These are phyloP conservation scores for Sitta carolinensis DNA, from an alignment of 2,797 vertebrate genomes.

Conservation along the genomic window DNA sequence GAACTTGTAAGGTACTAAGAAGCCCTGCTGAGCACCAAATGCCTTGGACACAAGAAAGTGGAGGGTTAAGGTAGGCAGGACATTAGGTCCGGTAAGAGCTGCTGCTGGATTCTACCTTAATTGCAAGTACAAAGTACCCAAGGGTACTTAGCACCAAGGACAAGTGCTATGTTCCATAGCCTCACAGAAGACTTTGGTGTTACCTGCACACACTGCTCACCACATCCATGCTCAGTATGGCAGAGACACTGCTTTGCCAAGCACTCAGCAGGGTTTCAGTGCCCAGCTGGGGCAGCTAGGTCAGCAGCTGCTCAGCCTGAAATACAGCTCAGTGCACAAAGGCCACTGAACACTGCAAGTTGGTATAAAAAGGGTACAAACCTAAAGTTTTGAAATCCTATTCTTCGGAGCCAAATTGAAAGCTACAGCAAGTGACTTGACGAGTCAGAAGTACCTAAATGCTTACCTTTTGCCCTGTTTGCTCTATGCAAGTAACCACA, in stretches of 20 bases:
- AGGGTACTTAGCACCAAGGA: not conserved
- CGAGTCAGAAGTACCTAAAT: not conserved
- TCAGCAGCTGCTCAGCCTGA: not conserved
- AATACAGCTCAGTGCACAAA: not conserved
- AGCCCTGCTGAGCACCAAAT: not conserved
- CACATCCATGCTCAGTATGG: accelerated
- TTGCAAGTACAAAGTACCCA: not conserved
- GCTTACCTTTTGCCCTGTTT: not conserved
- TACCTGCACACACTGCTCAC: not conserved
- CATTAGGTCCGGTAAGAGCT: accelerated
- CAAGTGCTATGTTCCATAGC: not conserved
- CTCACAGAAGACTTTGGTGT: not conserved
- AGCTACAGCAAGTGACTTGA: not conserved
- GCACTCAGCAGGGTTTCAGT: not conserved
- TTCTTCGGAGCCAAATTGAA: not conserved
- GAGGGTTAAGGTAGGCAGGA: not conserved
- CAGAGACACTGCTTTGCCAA: accelerated
- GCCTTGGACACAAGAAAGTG: not conserved
- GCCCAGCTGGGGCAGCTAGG: not conserved
- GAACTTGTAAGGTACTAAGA: not conserved
- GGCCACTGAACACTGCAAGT: not conserved
- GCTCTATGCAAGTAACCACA: not conserved
- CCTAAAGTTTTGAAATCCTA: not conserved
- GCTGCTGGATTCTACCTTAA: not conserved
- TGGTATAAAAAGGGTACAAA: not conserved